Evolutionary conservation across 2,113 vertebrate species (phyloP), one percentile per base, ranked within the genome.

Genomic region (Galbula dea): DNA sequence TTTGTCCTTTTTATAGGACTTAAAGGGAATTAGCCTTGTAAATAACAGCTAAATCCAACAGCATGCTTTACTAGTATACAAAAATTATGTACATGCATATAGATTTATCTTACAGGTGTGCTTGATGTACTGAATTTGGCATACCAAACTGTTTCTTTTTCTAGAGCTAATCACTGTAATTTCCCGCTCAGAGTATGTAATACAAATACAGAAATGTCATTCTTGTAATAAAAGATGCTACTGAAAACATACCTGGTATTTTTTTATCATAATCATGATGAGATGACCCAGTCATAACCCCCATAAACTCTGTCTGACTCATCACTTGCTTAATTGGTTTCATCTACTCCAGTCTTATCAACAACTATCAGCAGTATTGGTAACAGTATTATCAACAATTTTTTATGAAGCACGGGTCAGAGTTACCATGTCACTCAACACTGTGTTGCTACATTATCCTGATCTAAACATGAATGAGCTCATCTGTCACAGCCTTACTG

Each of bases 241-340:
- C 69, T 83, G 90, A 71, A 91, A 94, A 85, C 66, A 57, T 15
- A 92, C 17, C 69, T 91, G 59, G 14, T 68, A 88, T 85, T 90
- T 94, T 74, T 57, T 81, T 89, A 66, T 66, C 58, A 84, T 74
- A 78, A 88, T 69, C 20, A 37, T 67, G 69, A 96, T 51, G 46
- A 81, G 58, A n/a, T 91, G 93, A 96, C 92, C 92, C 59, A 77
- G 88, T 71, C 75, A 61, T 80, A 90, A 96, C 72, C 83, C 57
- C 45, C 11, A 15, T 89, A 80, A 90, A 91, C 80, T 88, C 80
- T 10, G 3, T 13, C 45, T 41, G 65, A 92, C 78, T 96, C 89
- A 83, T 93, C 72, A 89, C 78, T 90, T 93, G 29, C 69, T 65
- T 96, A 96, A 94, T 86, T 94, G 73, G 62, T 69, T 95, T 89